phyloP scores from a whole-genome alignment of 1,140 invertebrate species.

The Panagrolaimus sp. region DNA sequence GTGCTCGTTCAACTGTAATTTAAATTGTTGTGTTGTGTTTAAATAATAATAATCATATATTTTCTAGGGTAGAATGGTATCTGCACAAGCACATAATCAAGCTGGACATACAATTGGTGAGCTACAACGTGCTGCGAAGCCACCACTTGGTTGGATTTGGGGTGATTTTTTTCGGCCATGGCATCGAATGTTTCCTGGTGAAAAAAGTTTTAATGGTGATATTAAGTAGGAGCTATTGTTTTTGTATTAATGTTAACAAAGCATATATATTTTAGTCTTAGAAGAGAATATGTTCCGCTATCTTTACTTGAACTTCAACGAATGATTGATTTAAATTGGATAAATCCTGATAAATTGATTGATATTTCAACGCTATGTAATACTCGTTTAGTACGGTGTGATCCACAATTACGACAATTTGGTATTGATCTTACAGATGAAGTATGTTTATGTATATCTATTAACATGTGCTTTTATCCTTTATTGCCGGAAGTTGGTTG shows the following conservation, averaged over 20 bases:
- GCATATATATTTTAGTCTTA: constrained; percentile 64
- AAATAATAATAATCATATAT: not conserved
- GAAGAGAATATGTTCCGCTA: constrained; percentile 82
- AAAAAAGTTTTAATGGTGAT: constrained; percentile 52
- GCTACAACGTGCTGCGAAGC: constrained; percentile 51
- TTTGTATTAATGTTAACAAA: constrained; percentile 7
- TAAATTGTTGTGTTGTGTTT: not conserved
- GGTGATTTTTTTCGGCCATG: constrained; percentile 54
- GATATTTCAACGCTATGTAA: constrained; percentile 78
- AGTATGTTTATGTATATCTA: constrained; percentile 60
- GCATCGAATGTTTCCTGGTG: constrained; percentile 55
- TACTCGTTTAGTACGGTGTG: constrained; percentile 70
- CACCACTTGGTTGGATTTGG: constrained; percentile 57
- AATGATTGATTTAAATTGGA: constrained; percentile 77
- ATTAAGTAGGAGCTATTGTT: constrained; percentile 43
- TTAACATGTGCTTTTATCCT: constrained; percentile 17
- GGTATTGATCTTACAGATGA: constrained; percentile 90
- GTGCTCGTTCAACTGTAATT: constrained; percentile 33
- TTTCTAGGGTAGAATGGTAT: constrained; percentile 23
- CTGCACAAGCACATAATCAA: constrained; percentile 38
- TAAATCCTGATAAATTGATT: constrained; percentile 75
- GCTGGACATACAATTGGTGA: constrained; percentile 51
- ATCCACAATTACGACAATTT: constrained; percentile 72
- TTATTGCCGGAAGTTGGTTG: constrained; percentile 3
- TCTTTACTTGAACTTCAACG: constrained; percentile 75